Base-by-base conservation (phyloP, 2,113 vertebrate genomes). In the Empidonax alnorum region DNA sequence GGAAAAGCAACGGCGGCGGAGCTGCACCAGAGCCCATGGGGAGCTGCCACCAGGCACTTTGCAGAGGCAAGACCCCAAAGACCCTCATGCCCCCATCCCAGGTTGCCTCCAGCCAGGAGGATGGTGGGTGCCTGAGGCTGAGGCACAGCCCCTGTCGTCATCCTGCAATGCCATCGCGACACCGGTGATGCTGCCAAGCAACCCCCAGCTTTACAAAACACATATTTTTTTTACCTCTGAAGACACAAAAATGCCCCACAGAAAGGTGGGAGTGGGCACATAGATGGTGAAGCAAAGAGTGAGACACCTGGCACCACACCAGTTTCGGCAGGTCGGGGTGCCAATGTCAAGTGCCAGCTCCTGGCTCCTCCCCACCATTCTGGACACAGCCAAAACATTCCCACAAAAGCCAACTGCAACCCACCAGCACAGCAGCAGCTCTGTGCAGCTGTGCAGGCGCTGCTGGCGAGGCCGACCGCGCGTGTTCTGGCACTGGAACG, bases 101-200 rank as follows among this genome's bases (percentile, higher is more conserved):
- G 21, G 21, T 20, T 69, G 62, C 72, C 39, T 58, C 31, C 39
- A 30, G 0, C 14, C 5, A 65, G 47, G 58, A 89, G 41, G 78
- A 28, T 62, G 41, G 44, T 2, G 6, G 4, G 24, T 12, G 31
- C 33, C 46, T 0, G 0, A 18, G 9, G 22, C 16, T 0, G 0
- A 25, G 9, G 23, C 63, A 41, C 0, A 0, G 35, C 12, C 59
- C 9, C 61, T 5, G 1, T 56, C 58, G 66, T 79, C 35, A 22
- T 33, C 20, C 52, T 35, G 3, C 0, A 0, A 14, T 37, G 23
- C 65, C 66, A 25, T 21, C 0, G 3, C 0, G 6, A 27, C 65
- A 65, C 69, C 52, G 44, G 13, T 2, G 2, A 11, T 25, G 46
- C 55, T 79, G 50, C 61, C 39, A 37, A 56, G 7, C 24, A 33